Base-by-base conservation (phyloP, 2,888 invertebrate genomes). In the Diloba caeruleocephala region DNA sequence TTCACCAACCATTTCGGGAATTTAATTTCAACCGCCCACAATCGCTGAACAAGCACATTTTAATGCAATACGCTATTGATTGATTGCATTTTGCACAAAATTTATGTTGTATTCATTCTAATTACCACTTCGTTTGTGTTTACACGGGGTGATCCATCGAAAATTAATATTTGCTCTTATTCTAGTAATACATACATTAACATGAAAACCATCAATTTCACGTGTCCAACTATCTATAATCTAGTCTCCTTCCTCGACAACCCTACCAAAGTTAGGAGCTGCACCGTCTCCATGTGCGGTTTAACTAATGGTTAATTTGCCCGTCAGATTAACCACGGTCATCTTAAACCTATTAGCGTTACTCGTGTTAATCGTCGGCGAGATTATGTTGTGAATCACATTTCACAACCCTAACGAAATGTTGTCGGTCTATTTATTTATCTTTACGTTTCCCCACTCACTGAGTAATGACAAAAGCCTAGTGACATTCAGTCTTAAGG, bases 341-440 rank as follows among this genome's bases (percentile, higher is more conserved):
- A 79, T 85, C 80, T 78, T 71, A 77, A 79, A 82, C 78, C 84
- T 82, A 89, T 88, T 87, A 87, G 72, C 76, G 78, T 78, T 82
- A 74, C 82, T 79, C 79, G 74, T 71, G 71, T 74, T 85, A 84
- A 85, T 85, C 79, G 79, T 69, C 73, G 49, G 39, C 52, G 43
- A 78, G 79, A 84, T 85, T 82, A 78, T 66, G 66, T 73, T 74
- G 74, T 82, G 81, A 85, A 79, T 85, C 82, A 82, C 74, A 72
- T 65, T 68, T 64, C 64, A 59, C 43, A 66, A 71, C 38, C 48
- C 36, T 54, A 60, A 56, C 54, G 26, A 61, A 67, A 60, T 62
- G 51, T 31, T 62, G 49, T 29, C 32, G 17, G 48, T 33, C 37
- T 36, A 52, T 42, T 57, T 56, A 31, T 58, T 46, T 61, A 46